Base-by-base conservation (phyloP, 1,140 invertebrate species). In the Halyomorpha halys region DNA sequence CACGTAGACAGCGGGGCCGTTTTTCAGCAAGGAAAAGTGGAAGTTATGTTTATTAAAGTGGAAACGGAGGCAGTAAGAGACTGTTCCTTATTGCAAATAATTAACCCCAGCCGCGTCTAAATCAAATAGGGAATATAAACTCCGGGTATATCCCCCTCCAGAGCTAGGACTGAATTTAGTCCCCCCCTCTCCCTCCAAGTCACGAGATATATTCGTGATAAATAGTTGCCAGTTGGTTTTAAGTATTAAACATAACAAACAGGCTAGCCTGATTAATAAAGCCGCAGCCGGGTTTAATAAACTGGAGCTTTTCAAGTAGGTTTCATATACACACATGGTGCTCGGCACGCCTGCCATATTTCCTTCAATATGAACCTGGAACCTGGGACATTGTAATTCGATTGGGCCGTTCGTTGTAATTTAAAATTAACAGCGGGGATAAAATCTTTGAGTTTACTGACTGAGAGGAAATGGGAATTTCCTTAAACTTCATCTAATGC, bases 101-200 rank as follows among this genome's bases (percentile, higher is more conserved):
- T 56, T 56, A 56, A 25, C 18, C 19, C 53, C 18, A 25, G 23
- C 53, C 23, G 18, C 23, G 14, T 56, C 53, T 25, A 23, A 56
- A 56, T 56, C 53, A 56, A 56, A 56, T 56, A 16, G 19, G 23
- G 53, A 56, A 56, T 56, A 56, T 56, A 56, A 56, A 56, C 53
- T 56, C 6, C 6, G n/a, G n/a, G 47, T 18, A 18, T 39, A 39
- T 39, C 11, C 34, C 34, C 34, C 34, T 39, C 34, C 4, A 13
- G 11, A 39, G 34, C 34, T 39, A 11, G 53, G 21, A 56, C 15
- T 56, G 9, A 56, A 56, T 56, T 23, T 23, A 56, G 53, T 15
- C 53, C 53, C 53, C 53, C 23, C 53, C 19, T 4, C 2, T 25
- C 14, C 14, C 14, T 56, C 53, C 21, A 15, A 21, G 47, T 21